phyloP scores from a whole-genome alignment of 2,888 invertebrate genomes.

The Polylopha cassiicola region DNA sequence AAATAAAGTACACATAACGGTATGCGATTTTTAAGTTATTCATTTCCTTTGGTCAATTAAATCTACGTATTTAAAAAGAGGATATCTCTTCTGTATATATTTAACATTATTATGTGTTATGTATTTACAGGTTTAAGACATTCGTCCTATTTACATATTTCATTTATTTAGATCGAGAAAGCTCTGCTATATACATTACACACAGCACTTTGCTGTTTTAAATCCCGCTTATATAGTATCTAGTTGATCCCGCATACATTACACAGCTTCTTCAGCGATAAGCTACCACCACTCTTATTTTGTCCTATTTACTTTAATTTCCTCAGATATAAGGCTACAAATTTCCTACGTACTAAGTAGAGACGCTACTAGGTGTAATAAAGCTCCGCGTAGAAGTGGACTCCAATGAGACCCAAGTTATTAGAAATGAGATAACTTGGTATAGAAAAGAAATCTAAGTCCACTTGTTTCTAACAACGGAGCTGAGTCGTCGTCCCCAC shows the following conservation, averaged over 20 bases:
- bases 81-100: constrained; percentile 24
- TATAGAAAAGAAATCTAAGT: constrained; percentile 58
- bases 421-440: too few relatives aligned
- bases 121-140: constrained; percentile 29
- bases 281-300: constrained; percentile 33
- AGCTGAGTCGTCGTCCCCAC: constrained; percentile 93
- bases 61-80: constrained; percentile 26
- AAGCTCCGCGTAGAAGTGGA: constrained; percentile 40
- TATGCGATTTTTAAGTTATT: constrained; percentile 28
- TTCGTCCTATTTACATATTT: constrained; percentile 34
- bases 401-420: constrained; percentile 5
- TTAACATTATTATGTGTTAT: constrained; percentile 22
- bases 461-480: constrained; percentile 85
- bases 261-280: constrained; percentile 57
- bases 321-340: constrained; percentile 17
- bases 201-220: constrained; percentile 44
- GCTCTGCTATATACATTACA: constrained; percentile 32
- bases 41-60: constrained; percentile 29
- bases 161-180: constrained; percentile 13
- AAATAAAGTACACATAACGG: constrained; percentile 28
- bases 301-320: constrained; percentile 5
- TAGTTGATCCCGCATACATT: constrained; percentile 74
- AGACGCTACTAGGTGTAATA: constrained; percentile 51
- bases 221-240: constrained; percentile 59
- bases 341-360: constrained; percentile 42